Evolutionary conservation across 2,113 vertebrate species (phyloP).

Genomic region (Dasyornis broadbenti): DNA sequence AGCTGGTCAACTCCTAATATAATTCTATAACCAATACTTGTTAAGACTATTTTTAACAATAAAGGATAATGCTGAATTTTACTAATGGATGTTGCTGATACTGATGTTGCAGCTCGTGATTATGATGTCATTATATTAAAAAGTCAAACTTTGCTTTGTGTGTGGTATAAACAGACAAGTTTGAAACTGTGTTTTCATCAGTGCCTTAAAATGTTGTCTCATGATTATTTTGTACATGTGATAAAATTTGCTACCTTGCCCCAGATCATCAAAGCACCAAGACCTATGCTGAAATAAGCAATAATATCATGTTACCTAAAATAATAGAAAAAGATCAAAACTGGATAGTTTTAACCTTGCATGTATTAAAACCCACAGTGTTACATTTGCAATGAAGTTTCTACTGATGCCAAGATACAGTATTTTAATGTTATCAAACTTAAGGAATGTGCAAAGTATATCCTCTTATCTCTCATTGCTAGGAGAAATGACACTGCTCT

Average conservation of each 20-base stretch:
- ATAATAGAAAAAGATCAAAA: background rate
- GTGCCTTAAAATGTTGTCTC: background rate
- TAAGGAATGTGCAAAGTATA: conserved; percentile 10
- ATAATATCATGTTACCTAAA: background rate
- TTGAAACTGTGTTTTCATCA: background rate
- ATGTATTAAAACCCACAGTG: background rate
- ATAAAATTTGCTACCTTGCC: background rate
- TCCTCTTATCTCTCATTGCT: conserved; percentile 36
- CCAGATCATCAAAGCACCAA: background rate
- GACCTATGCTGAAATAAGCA: background rate
- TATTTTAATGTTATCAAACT: conserved; percentile 23
- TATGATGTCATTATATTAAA: background rate
- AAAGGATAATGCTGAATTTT: background rate
- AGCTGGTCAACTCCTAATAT: background rate
- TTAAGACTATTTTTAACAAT: background rate
- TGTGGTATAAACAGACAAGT: background rate
- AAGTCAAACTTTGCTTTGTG: background rate
- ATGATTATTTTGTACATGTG: background rate
- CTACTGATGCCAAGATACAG: background rate
- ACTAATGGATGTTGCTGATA: background rate
- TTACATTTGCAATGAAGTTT: background rate
- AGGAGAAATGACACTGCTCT: background rate
- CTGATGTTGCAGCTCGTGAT: background rate
- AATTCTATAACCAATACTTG: background rate
- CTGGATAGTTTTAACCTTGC: background rate